Evolutionary conservation across 1,140 invertebrate genomes (phyloP), one percentile per base, ranked within the genome.

Genomic region (Hyphantria cunea): DNA sequence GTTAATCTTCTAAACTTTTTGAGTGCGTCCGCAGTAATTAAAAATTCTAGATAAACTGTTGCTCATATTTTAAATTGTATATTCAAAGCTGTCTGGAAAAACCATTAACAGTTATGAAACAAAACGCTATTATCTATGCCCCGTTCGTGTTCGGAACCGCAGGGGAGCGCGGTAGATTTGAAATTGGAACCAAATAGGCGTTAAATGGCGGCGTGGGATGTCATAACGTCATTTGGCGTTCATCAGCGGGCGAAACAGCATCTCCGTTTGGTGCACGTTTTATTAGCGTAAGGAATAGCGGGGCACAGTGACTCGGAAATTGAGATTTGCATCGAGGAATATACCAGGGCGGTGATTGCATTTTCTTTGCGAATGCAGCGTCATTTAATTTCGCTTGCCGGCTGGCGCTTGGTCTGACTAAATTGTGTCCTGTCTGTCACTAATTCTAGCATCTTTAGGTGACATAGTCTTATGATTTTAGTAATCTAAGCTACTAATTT

Each of bases 161-260:
- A 74, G 84, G 80, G 81, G 84, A 80, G 83, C 82, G 84, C 76
- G 80, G 72, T 58, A 84, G 72, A 87, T 91, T 89, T 87, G 86
- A 89, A 89, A 91, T 91, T 91, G 89, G 86, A 88, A 86, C 78
- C 89, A 91, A 91, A 91, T 89, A 91, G 86, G 89, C 89, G 89
- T 90, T 91, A 91, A 91, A 91, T 91, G 80, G 86, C 89, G 83
- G 77, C 84, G 85, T 82, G 85, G 86, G 80, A 82, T 86, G 82
- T 90, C 82, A 90, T 90, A 90, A 90, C 86, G 74, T 86, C 82
- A 89, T 90, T 90, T 89, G 80, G 76, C 84, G 88, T 86, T 89
- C 86, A 90, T 90, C 87, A 90, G 84, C 80, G 78, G 77, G 76
- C 84, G 79, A 84, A 84, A 87, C 83, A 87, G 84, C 86, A 84